These are phyloP conservation scores for Aporrectodea caliginosa DNA, from an alignment of 1,140 invertebrate species.

Conservation along the genomic window DNA sequence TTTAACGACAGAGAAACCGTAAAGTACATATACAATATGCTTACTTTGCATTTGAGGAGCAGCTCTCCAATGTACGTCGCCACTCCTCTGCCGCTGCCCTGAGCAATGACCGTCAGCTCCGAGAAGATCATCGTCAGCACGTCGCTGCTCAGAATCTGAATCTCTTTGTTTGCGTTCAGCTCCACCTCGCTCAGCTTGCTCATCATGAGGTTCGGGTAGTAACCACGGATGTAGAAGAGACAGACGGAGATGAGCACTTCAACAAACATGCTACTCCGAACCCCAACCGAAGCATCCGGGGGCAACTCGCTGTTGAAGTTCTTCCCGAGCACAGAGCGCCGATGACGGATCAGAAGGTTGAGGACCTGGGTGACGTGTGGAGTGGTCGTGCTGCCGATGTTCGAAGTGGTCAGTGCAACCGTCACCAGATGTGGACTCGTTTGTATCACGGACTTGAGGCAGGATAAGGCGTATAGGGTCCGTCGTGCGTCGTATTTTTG, in stretches of 20 bases:
- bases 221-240: slow-evolving; percentile 75
- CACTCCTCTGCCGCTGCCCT: slow-evolving; percentile 74
- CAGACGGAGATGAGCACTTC: slow-evolving; percentile 75
- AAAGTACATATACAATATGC: background rate
- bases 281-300: slow-evolving; percentile 57
- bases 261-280: slow-evolving; percentile 74
- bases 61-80: slow-evolving; percentile 78
- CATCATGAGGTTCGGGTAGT: slow-evolving; percentile 70
- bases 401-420: slow-evolving; percentile 68
- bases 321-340: slow-evolving; percentile 75
- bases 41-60: slow-evolving; percentile 69
- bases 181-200: slow-evolving; percentile 68
- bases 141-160: slow-evolving; percentile 71
- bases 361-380: slow-evolving; percentile 60
- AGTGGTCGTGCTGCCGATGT: slow-evolving; percentile 59
- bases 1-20: too few relatives aligned
- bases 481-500: slow-evolving; percentile 74
- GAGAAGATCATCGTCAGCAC: slow-evolving; percentile 72
- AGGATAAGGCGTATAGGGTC: slow-evolving; percentile 73
- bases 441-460: slow-evolving; percentile 69
- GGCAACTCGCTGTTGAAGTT: slow-evolving; percentile 70
- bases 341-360: slow-evolving; percentile 69
- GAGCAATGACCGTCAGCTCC: slow-evolving; percentile 75
- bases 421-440: slow-evolving; percentile 71
- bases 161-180: slow-evolving; percentile 69